Evolutionary conservation across 2,797 vertebrate species (phyloP), one percentile per base, ranked within the genome.

Genomic region (Podargus strigoides): DNA sequence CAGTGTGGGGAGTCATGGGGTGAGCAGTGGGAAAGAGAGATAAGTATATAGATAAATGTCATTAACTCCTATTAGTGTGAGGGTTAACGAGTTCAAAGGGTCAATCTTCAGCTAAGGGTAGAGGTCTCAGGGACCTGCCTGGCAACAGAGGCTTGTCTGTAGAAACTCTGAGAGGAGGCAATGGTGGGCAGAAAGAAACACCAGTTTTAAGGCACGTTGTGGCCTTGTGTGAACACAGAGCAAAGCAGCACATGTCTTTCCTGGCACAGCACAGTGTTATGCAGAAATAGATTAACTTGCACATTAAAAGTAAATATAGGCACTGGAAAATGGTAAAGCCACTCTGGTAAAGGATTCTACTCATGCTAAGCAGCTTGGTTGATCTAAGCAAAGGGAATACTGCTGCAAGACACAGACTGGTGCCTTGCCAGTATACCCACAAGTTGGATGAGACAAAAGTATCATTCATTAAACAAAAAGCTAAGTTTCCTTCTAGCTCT

Each of bases 21-120:
- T 15, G 85, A 72, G 75, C 53, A 77, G 62, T 8, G 66, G 64
- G 41, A 59, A 66, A 92, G 78, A 34, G 37, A 88, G 91, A 73
- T 63, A 81, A 84, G 24, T 1, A 7, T 6, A 34, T 11, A 91
- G 85, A 95, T 92, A 95, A 84, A 82, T 49, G 89, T 36, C 50
- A 90, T 94, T 93, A 91, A 94, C 93, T 94, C 67, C 83, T 79
- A 53, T 87, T 77, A 90, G 85, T 53, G 91, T 73, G 67, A 64
- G 68, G 73, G 42, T 86, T 15, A 63, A 62, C 41, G 81, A 66
- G 87, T 81, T 91, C 89, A 90, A 81, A 89, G 79, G 87, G 63
- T 93, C 79, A 37, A 4, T 3, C 69, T 84, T 46, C 90, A 83
- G 41, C 3, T 44, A 46, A 62, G 55, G 70, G 21, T 3, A 76